Evolutionary conservation across 1,140 invertebrate species (phyloP), one percentile per base, ranked within the genome.

Genomic region (Diabrotica undecimpunctata): DNA sequence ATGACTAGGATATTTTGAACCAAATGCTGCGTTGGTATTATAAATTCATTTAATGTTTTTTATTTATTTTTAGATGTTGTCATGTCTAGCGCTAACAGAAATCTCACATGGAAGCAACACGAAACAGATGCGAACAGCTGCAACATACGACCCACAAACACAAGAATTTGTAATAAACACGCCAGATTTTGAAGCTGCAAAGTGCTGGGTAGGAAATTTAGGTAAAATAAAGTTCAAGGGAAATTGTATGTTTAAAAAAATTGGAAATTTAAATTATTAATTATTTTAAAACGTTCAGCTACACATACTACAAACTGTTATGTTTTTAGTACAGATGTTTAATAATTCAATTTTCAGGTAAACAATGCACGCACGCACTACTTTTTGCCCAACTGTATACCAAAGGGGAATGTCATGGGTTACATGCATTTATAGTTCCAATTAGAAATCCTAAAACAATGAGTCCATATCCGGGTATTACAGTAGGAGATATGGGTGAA

Each of bases 81-180:
- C 93, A 2, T 94, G 91, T 76, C 90, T 97, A 79, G 91, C 92
- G 3, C 78, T 98, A 58, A 98, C 96, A 11, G 96, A 98, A 83
- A 84, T 98, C 36, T 86, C 90, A 51, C 96, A 98, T 82, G 96
- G 96, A 0, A 95, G 93, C 53, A 96, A 98, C 79, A 94, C 93
- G 4, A 94, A 93, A 73, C 88, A 88, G 50, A 91, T 98, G 84
- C 85, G 91, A 69, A 98, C 96, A 0, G 93, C 87, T 14, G 95
- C 96, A 5, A 94, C 87, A 0, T 98, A 92, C 78, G 92, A 97
- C 79, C 81, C 87, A 0, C 79, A 79, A 14, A 88, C 85, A 7
- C 81, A 91, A 81, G 86, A 90, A 78, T 98, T 97, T 81, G 83
- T 97, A 35, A 83, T 98, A 8, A 87, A 97, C 76, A 93, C 95